phyloP scores from a whole-genome alignment of 2,113 vertebrate species.

The Pagrus major region DNA sequence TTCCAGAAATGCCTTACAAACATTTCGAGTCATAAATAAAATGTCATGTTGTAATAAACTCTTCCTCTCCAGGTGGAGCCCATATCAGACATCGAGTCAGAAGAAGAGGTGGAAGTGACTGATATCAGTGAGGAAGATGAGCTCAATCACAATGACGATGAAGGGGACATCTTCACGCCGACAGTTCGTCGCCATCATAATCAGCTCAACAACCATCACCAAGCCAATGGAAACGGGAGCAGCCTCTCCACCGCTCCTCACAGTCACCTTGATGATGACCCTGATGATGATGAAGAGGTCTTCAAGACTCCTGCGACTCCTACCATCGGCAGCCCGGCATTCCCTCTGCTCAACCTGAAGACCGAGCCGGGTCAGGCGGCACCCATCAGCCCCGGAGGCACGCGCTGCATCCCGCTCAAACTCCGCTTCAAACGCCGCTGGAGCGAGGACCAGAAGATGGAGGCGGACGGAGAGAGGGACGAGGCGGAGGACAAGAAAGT shows the following conservation, averaged over 20 bases:
- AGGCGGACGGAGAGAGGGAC: slow-evolving; percentile 84
- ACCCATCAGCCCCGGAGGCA: slow-evolving; percentile 77
- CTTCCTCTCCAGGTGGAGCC: slow-evolving; percentile 86
- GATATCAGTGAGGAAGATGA: slow-evolving; percentile 91
- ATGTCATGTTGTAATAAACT: neutral
- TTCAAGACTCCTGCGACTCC: slow-evolving; percentile 90
- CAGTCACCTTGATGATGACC: slow-evolving; percentile 38
- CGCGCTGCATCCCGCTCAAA: slow-evolving; percentile 91
- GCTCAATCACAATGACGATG: slow-evolving; percentile 50
- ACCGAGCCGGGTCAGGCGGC: slow-evolving; percentile 76
- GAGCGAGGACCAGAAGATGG: slow-evolving; percentile 93
- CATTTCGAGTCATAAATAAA: neutral
- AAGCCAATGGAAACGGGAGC: slow-evolving; percentile 41
- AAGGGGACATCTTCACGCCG: slow-evolving; percentile 70
- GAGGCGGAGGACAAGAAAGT: slow-evolving; percentile 89
- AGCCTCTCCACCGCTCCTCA: slow-evolving; percentile 19
- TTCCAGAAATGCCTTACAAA: neutral
- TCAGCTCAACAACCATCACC: slow-evolving; percentile 42
- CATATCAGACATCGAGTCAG: slow-evolving; percentile 90
- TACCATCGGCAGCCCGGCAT: slow-evolving; percentile 23
- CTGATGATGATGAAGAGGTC: slow-evolving; percentile 89
- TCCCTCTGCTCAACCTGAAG: slow-evolving; percentile 71
- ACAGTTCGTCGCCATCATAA: slow-evolving; percentile 28
- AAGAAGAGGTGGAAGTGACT: slow-evolving; percentile 92
- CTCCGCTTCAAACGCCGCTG: slow-evolving; percentile 93